Base-by-base conservation (phyloP, 2,113 vertebrate species). In the Amia ocellicauda region DNA sequence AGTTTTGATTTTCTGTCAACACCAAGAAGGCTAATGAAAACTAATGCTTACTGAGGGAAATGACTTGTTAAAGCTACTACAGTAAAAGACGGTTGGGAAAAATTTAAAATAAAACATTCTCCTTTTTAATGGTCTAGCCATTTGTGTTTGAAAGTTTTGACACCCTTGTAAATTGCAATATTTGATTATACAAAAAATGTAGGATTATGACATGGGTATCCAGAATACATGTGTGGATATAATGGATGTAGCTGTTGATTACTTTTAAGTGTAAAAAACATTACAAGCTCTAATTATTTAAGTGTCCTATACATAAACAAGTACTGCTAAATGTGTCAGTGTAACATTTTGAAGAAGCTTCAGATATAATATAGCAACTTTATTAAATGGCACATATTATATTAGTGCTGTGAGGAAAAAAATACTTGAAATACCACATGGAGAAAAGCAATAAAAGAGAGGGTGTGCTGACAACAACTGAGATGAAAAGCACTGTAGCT, bases 121-220 rank as follows among this genome's bases (percentile, higher is more conserved):
- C 23, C 22, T 27, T 17, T 9, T 10, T 28, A 26, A 26, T 50
- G 50, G 16, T 23, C 29, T 14, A 53, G 58, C 66, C 69, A 75
- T 78, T 75, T 78, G 64, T 68, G 71, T 78, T 78, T 75, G 57
- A 78, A 75, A 71, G 63, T 75, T 78, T 73, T 75, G 76, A 78
- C 73, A 78, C 70, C 66, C 70, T 67, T 71, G 73, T 75, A 78
- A 75, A 75, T 75, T 73, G 69, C 63, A 31, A 51, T 78, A 78
- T 80, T 36, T 71, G 75, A 78, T 77, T 69, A 62, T 60, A 45
- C 57, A 61, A 41, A 43, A 64, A 36, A 58, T 49, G 27, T 61
- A 63, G 71, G 61, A 74, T 69, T 72, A 64, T 66, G 70, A 69
- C 24, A 69, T 53, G 19, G 51, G 19, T 27, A 53, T 17, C 13